Percentiles rank a stretch among this genome's conserved stretches.
These are phyloP conservation scores for Cervus canadensis DNA, from an alignment of 2,113 vertebrate genomes.

Conservation along the genomic window DNA sequence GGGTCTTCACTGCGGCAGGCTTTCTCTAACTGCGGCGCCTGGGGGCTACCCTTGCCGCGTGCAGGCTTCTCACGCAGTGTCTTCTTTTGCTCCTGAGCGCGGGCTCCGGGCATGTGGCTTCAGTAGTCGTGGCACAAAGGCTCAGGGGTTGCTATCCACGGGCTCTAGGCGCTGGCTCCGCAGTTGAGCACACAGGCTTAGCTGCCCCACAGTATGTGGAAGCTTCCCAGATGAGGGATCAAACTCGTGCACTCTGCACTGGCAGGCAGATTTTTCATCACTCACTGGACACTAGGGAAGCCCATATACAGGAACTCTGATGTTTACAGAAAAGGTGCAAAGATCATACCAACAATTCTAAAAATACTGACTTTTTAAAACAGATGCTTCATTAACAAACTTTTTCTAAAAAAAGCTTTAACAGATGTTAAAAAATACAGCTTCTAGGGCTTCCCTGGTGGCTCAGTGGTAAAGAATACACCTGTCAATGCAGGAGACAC, in stretches of 20 bases:
- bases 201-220: neutral
- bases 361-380: neutral
- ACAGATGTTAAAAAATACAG: neutral
- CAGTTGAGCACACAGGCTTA: neutral
- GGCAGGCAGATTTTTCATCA: neutral
- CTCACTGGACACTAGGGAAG: neutral
- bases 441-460: neutral
- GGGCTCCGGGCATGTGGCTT: neutral
- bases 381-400: neutral
- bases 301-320: neutral
- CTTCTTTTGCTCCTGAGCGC: neutral
- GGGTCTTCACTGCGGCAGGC: neutral
- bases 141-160: neutral
- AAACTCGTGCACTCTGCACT: neutral
- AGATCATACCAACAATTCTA: constrained; percentile 10
- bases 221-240: neutral
- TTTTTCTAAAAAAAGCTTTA: constrained; percentile 18
- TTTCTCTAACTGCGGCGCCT: rapidly evolving
- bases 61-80: neutral
- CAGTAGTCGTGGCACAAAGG: neutral
- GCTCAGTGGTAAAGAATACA: neutral
- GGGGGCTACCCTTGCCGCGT: neutral
- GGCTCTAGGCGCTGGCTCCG: neutral
- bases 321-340: neutral
- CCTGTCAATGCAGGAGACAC: neutral